Evolutionary conservation across 2,113 vertebrate genomes (phyloP).

Genomic region (Dolichotis patagonum): DNA sequence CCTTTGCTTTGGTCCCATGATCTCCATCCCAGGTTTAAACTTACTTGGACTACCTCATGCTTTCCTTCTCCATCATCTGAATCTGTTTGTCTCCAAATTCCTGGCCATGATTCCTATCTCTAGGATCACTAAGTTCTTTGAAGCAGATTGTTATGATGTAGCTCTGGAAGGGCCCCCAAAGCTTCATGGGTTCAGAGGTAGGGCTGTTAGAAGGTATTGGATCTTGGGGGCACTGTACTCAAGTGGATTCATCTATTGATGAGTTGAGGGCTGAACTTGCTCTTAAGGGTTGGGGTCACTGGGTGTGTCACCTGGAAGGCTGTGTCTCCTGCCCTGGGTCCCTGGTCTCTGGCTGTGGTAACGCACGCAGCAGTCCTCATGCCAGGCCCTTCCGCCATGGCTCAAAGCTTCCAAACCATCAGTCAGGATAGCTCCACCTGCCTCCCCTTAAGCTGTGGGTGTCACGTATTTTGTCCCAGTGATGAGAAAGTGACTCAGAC

Average conservation of each 20-base stretch:
- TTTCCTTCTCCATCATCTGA: not conserved
- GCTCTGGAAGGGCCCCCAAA: not conserved
- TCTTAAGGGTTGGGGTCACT: not conserved
- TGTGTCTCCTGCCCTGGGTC: not conserved
- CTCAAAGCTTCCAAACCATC: not conserved
- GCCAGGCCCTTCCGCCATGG: not conserved
- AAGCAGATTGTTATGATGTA: not conserved
- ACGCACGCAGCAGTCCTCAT: not conserved
- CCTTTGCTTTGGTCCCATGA: not conserved
- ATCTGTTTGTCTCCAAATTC: not conserved
- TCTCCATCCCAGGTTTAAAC: not conserved
- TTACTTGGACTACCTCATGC: not conserved
- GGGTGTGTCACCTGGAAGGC: not conserved
- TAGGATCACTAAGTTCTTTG: not conserved
- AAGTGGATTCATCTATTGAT: not conserved
- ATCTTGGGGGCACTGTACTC: not conserved
- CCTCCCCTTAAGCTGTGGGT: not conserved
- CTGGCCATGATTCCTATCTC: not conserved
- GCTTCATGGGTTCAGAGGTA: not conserved
- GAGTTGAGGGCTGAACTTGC: not conserved
- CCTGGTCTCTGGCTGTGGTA: not conserved
- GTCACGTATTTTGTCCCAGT: not conserved
- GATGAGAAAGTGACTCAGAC: not conserved
- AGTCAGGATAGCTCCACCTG: too few relatives aligned
- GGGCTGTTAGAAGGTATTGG: not conserved